Base-by-base conservation (phyloP, 2,888 invertebrate species). In the Cheilosia variabilis region DNA sequence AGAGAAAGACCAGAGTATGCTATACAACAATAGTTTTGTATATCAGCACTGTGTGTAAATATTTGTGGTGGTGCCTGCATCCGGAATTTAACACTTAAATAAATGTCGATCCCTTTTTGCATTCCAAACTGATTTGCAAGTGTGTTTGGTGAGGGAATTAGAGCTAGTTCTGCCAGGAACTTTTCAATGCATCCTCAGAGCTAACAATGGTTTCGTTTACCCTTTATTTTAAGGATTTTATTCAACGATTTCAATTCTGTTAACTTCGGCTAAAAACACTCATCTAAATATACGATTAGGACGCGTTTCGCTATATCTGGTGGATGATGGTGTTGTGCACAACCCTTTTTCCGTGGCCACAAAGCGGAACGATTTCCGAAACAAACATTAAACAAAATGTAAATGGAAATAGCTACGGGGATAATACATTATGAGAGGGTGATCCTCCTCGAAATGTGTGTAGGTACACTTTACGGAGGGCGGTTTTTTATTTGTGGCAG, bases 301-400 rank as follows among this genome's bases (percentile, higher is more conserved):
- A n/a, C 45, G 13, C 27, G 24, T 45, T 45, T 45, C 27, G 4
- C 19, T 52, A 3, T 37, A 13, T 24, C 41, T 41, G 37, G 53
- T 19, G 1, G 27, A 15, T 17, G 27, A 15, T 17, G 17, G 7
- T 37, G 43, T 41, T 17, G 53, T 19, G 27, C 41, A 37, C 37
- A 63, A 73, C 63, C 73, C 73, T 37, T 65, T 65, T 37, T 43
- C 9, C 55, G 45, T 73, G 73, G 63, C 73, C 47, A 73, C 63
- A 43, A 57, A 63, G 63, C 63, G 63, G 63, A 34, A 73, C 73
- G 24, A 34, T 62, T 62, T 43, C 43, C 52, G 34, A 73, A 63
- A 63, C 53, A 62, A 37, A 13, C 37, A 37, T 37, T 37, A 37
- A 13, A 37, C 37, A 37, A 37, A 37, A 37, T 37, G 37, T 4